phyloP scores from a whole-genome alignment of 2,113 vertebrate species.

The Ameiurus melas region DNA sequence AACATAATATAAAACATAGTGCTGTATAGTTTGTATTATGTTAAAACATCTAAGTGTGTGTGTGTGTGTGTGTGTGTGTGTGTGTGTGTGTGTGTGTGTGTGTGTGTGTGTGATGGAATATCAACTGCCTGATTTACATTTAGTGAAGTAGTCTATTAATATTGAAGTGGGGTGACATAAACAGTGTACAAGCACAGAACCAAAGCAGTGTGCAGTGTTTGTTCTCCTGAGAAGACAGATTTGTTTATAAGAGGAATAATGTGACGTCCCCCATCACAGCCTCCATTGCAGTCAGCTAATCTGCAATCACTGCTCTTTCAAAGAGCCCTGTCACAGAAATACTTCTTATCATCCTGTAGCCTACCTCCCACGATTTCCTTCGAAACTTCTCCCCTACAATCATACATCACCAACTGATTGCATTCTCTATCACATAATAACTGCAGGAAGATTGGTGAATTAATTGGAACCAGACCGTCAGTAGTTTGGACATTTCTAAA shows the following conservation, averaged over 20 bases:
- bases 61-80: conserved; percentile 2
- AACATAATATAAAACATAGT: too few species aligned
- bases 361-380: conserved; percentile 18
- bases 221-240: conserved; percentile 12
- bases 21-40: not conserved
- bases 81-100: not conserved
- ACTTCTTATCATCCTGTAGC: not conserved
- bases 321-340: not conserved
- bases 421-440: conserved; percentile 25
- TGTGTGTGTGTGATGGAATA: not conserved
- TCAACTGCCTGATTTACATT: conserved; percentile 2
- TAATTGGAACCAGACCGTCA: conserved; percentile 39
- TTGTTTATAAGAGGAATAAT: conserved; percentile 30
- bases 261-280: conserved; percentile 16
- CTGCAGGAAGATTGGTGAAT: conserved; percentile 34
- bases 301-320: conserved; percentile 21
- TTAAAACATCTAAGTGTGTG: not conserved
- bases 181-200: conserved; percentile 1
- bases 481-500: conserved; percentile 45
- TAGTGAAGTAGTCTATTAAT: conserved; percentile 1
- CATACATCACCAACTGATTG: conserved; percentile 38
- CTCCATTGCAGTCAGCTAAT: conserved; percentile 27
- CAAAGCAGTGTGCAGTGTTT: conserved; percentile 25
- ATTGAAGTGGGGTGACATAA: conserved; percentile 8
- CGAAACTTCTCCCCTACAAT: conserved; percentile 19